Conservation (phyloP, 2,888 invertebrate species). For the Andrena praecox region DNA sequence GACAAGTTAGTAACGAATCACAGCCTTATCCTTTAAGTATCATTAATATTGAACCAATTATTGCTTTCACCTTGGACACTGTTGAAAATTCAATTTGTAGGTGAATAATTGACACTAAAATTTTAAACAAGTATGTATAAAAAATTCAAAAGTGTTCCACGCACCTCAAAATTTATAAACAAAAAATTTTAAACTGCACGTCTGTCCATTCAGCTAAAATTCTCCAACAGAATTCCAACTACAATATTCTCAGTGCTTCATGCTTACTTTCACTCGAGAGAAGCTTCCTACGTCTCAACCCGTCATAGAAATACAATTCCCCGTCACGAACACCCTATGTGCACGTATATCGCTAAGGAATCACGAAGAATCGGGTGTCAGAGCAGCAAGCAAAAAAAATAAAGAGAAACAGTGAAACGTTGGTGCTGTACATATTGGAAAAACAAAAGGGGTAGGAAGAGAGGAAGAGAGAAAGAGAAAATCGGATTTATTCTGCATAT, state of each 20-base stretch:
- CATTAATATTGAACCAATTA: no score
- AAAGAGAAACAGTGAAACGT: not conserved
- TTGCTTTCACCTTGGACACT: no score
- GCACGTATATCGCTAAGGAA: conserved; percentile 1
- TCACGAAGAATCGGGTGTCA: not conserved
- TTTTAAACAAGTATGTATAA: no score
- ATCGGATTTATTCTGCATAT: conserved; percentile 56
- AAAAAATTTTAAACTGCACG: no score
- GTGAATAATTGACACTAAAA: no score
- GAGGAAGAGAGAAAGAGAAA: conserved; percentile 11
- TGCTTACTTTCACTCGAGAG: not conserved
- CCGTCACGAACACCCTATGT: conserved; percentile 18
- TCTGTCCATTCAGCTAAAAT: not conserved
- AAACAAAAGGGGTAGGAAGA: not conserved
- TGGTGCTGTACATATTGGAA: conserved; percentile 33
- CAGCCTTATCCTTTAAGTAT: no score
- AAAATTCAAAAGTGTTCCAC: no score
- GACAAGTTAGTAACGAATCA: no score
- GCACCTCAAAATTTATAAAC: no score
- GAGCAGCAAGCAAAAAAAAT: not conserved
- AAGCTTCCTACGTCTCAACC: not conserved
- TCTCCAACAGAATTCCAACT: not conserved
- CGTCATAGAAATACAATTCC: not conserved
- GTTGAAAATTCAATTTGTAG: no score
- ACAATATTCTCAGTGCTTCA: not conserved